phyloP scores from a whole-genome alignment of 2,888 invertebrate species.

The Scaptomyza polygonia region DNA sequence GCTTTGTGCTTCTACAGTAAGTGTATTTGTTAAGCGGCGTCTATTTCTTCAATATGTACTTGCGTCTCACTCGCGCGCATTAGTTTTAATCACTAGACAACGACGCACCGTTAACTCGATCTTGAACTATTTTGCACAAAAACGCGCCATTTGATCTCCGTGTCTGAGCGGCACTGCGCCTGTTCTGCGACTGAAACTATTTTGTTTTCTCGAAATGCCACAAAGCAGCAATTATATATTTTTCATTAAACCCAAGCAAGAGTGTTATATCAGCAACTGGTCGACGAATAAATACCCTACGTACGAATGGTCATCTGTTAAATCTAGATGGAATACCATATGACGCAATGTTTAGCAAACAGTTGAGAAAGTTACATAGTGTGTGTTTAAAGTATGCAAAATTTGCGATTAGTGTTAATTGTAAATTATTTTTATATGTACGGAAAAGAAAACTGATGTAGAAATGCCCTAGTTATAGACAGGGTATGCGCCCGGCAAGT shows the following conservation, averaged over 20 bases:
- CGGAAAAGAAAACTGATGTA: no score
- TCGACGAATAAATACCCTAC: slow-evolving; percentile 39
- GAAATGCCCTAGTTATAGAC: no score
- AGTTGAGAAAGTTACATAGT: no score
- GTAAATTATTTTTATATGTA: no score
- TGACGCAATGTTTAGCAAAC: no score
- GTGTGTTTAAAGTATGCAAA: no score
- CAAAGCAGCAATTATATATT: slow-evolving; percentile 73
- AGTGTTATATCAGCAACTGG: background rate
- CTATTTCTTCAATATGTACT: slow-evolving; percentile 36
- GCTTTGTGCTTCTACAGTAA: slow-evolving; percentile 18
- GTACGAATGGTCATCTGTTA: background rate
- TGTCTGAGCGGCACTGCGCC: slow-evolving; percentile 49
- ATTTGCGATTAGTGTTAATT: no score
- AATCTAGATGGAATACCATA: background rate
- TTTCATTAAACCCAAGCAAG: slow-evolving; percentile 56
- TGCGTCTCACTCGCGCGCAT: slow-evolving; percentile 50
- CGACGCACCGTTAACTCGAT: slow-evolving; percentile 72
- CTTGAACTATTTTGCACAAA: slow-evolving; percentile 53
- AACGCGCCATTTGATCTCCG: slow-evolving; percentile 15
- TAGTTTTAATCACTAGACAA: slow-evolving; percentile 39
- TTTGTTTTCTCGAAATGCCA: slow-evolving; percentile 45
- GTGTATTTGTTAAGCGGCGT: slow-evolving; percentile 26
- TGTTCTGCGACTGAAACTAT: slow-evolving; percentile 65
- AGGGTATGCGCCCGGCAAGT: slow-evolving; percentile 40